Evolutionary conservation across 1,140 invertebrate species (phyloP).

Genomic region (Drosophila orosa): DNA sequence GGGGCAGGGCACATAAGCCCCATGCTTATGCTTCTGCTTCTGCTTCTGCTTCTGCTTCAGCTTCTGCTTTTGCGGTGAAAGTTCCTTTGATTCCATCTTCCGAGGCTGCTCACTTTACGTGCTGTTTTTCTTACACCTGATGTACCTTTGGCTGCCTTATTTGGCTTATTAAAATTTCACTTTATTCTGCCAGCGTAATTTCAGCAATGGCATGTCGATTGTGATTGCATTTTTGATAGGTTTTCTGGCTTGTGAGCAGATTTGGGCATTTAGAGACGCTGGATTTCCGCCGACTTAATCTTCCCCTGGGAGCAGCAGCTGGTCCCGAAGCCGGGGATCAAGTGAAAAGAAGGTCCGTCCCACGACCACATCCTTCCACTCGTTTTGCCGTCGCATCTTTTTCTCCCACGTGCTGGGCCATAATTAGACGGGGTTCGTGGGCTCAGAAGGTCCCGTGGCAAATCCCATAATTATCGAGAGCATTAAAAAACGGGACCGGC

Average conservation of each 20-base stretch:
- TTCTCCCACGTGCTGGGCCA: constrained; percentile 56
- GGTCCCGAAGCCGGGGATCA: constrained; percentile 7
- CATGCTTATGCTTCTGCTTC: constrained; percentile 11
- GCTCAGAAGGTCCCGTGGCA: constrained; percentile 34
- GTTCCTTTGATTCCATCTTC: constrained; percentile 42
- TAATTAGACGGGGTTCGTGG: constrained; percentile 53
- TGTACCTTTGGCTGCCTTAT: constrained; percentile 41
- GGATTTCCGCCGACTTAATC: constrained; percentile 13
- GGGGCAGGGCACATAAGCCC: constrained; percentile 13
- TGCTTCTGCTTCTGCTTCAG: constrained; percentile 1
- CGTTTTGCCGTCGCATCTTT: neutral
- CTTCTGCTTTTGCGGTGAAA: constrained; percentile 8
- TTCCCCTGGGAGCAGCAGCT: constrained; percentile 10
- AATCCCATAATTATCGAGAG: constrained; percentile 71
- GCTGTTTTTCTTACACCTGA: constrained; percentile 43
- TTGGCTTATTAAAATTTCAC: constrained; percentile 68
- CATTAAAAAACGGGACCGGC: constrained; percentile 55
- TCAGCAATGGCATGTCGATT: constrained; percentile 21
- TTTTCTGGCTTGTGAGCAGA: constrained; percentile 3
- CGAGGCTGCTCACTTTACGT: constrained; percentile 38
- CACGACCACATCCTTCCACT: constrained; percentile 17
- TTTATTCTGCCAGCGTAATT: constrained; percentile 5
- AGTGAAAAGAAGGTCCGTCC: constrained; percentile 6
- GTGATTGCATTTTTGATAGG: constrained; percentile 22
- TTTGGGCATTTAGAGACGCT: constrained; percentile 7